Evolutionary conservation across 64 coral and sea anemone species (phyloP).

Genomic region (Stylophora pistillata): DNA sequence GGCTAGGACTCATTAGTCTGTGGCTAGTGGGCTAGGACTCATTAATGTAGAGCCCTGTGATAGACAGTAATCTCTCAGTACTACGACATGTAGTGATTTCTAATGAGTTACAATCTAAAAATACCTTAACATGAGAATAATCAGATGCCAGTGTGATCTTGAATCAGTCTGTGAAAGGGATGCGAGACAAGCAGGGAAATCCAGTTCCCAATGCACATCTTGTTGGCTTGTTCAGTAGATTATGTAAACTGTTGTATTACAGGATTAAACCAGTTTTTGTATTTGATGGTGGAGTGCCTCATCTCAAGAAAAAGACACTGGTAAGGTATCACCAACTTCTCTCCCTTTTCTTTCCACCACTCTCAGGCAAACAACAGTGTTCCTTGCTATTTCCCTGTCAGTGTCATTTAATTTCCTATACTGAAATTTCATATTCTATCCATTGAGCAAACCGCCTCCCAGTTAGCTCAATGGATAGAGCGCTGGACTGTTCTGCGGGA

Average conservation of each 20-base stretch:
- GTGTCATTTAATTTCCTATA: too few relatives aligned
- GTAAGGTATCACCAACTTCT: conserved; percentile 30
- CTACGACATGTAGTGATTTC: too few relatives aligned
- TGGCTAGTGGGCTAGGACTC: too few relatives aligned
- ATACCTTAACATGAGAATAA: not conserved
- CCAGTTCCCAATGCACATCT: conserved; percentile 88
- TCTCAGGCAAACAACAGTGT: not conserved
- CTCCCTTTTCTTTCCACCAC: not conserved
- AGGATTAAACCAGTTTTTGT: conserved; percentile 96
- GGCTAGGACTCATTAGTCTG: too few relatives aligned
- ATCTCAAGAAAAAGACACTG: conserved; percentile 96
- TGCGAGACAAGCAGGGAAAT: conserved; percentile 81
- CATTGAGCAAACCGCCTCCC: too few relatives aligned
- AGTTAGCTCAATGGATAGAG: too few relatives aligned
- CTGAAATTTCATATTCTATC: too few relatives aligned
- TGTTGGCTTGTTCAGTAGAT: conserved; percentile 75
- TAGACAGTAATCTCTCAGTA: too few relatives aligned
- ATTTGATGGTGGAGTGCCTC: conserved; percentile 94
- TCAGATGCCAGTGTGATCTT: conserved; percentile 92
- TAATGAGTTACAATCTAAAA: not conserved
- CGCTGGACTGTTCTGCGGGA: too few relatives aligned
- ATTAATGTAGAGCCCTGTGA: too few relatives aligned
- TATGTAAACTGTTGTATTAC: conserved; percentile 96
- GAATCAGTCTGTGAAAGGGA: conserved; percentile 88
- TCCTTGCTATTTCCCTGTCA: not conserved